Percentiles rank a stretch among this genome's conserved stretches.
These are phyloP conservation scores for Ptychobarbus kaznakovi DNA, from an alignment of 2,797 vertebrate species.

Conservation along the genomic window DNA sequence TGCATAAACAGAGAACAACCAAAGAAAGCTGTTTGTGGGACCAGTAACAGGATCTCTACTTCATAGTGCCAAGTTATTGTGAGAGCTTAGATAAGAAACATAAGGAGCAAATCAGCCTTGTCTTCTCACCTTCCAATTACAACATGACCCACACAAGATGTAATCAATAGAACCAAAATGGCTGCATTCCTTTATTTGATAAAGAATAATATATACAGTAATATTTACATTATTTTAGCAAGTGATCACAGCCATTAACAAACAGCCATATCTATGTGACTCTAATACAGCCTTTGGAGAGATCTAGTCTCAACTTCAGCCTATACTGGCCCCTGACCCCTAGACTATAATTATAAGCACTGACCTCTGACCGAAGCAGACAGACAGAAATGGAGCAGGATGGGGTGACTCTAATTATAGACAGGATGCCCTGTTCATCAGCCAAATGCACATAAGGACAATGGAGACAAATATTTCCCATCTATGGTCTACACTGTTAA, in stretches of 20 bases:
- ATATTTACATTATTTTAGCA: neutral
- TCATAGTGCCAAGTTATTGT: constrained; percentile 52
- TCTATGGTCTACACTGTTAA: constrained; percentile 36
- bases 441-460: constrained; percentile 54
- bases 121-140: constrained; percentile 59
- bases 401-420: constrained; percentile 61
- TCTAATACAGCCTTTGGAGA: constrained; percentile 35
- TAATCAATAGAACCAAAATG: constrained; percentile 40
- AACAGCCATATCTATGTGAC: constrained; percentile 23
- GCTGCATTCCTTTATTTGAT: constrained; percentile 23
- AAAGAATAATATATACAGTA: neutral
- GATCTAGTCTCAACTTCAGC: constrained; percentile 57
- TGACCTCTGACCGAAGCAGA: constrained; percentile 55
- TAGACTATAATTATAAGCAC: constrained; percentile 59
- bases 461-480: constrained; percentile 50
- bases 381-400: constrained; percentile 53
- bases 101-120: constrained; percentile 57
- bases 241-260: constrained; percentile 15
- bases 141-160: constrained; percentile 53
- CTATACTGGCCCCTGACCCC: constrained; percentile 57
- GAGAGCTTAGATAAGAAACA: constrained; percentile 63
- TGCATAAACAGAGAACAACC: constrained; percentile 60
- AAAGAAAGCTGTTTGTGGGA: constrained; percentile 50
- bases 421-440: constrained; percentile 57
- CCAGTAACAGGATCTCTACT: constrained; percentile 60